Base-by-base conservation (phyloP, 2,888 invertebrate genomes). In the Sesia apiformis region DNA sequence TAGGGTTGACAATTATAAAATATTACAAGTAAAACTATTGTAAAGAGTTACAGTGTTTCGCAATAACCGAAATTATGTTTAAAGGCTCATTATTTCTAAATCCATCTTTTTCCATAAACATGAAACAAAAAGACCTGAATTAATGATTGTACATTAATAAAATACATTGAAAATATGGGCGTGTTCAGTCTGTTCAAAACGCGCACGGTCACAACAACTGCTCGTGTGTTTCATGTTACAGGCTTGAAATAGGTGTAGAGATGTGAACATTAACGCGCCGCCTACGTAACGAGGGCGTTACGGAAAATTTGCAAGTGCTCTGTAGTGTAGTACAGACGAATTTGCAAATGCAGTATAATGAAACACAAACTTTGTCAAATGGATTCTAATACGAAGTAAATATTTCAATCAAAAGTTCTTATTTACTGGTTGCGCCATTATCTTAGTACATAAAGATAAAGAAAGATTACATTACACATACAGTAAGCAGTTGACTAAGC, bases 241-340 rank as follows among this genome's bases (percentile, higher is more conserved):
- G 63, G 65, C 62, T 66, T 65, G 66, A 58, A 72, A 72, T 70
- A 67, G 69, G 65, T 63, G 63, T 62, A 63, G 62, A 66, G 63
- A 68, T 59, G 67, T 74, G 67, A 74, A 69, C 70, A 74, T 69
- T 73, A 71, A 63, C 64, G 60, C 66, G 73, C 60, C 66, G 76
- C 74, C 76, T 76, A 72, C 72, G 61, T 72, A 78, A 79, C 74
- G 76, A 71, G 60, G 64, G 69, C 74, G 71, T 75, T 78, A 75
- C 72, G 67, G 71, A 65, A 72, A 77, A 79, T 77, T 78, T 76
- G 77, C 74, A 46, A 46, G 46, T 46, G 46, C 46, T n/a, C 46
- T 23, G 4, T 8, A 46, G 8, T 8, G 46, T 46, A 8, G 46
- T 46, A 23, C 23, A 23, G 1, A 23, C 23, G 72, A 77, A 79